Conservation (phyloP, 2,797 vertebrate species). For the Argentina silus region DNA sequence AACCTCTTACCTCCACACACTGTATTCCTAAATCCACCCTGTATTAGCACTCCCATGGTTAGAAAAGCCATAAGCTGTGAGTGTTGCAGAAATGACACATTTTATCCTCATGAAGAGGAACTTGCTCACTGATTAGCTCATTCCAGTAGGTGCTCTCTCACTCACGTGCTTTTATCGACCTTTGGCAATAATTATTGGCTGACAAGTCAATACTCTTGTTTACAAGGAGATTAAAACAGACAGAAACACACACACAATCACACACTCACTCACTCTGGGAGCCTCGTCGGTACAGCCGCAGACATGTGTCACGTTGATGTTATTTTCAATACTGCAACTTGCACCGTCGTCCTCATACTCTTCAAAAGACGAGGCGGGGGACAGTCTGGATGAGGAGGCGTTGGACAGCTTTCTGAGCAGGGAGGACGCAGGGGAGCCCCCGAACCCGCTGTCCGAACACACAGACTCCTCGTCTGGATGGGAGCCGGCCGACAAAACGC, state of each 20-base stretch:
- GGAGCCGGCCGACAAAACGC: constrained; percentile 17
- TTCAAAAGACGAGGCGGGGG: constrained; percentile 77
- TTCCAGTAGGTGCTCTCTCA: no score
- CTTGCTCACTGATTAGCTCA: background rate
- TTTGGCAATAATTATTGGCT: no score
- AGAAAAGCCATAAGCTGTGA: background rate
- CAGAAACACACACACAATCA: background rate
- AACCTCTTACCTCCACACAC: background rate
- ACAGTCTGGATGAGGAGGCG: constrained; percentile 63
- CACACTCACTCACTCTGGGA: constrained; percentile 24
- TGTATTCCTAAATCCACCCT: background rate
- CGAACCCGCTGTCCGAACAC: constrained; percentile 70
- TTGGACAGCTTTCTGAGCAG: constrained; percentile 66
- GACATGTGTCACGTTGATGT: background rate
- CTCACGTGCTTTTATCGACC: no score
- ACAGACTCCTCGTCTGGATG: constrained; percentile 62
- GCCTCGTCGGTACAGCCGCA: constrained; percentile 16
- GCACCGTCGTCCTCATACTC: constrained; percentile 76
- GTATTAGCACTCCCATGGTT: background rate
- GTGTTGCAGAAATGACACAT: background rate
- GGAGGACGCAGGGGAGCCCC: constrained; percentile 62
- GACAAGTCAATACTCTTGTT: no score
- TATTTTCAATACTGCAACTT: constrained; percentile 32
- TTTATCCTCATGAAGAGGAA: background rate
- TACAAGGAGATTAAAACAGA: no score